Conservation (phyloP, 2,797 vertebrate genomes). For the Oophaga sylvatica region DNA sequence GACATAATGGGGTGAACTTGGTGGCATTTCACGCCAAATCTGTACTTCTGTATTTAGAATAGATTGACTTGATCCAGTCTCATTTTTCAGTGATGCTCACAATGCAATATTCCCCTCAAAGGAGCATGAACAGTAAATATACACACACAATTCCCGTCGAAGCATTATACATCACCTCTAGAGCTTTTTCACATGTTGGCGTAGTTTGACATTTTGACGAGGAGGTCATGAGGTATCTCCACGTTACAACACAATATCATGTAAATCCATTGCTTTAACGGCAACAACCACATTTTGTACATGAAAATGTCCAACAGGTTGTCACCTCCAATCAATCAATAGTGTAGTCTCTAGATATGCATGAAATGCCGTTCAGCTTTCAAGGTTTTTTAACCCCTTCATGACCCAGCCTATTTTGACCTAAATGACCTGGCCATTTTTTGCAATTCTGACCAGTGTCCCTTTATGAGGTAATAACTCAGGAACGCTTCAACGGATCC, state of each 20-base stretch:
- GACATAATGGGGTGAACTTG: too few relatives aligned
- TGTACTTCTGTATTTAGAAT: neutral
- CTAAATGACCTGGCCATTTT: too few relatives aligned
- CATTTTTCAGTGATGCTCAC: neutral
- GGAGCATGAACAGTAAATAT: neutral
- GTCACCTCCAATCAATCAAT: too few relatives aligned
- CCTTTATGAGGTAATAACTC: too few relatives aligned
- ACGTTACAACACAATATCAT: neutral
- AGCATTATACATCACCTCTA: neutral
- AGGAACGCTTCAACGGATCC: too few relatives aligned
- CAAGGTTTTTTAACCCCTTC: too few relatives aligned
- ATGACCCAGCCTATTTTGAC: too few relatives aligned
- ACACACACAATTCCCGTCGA: neutral
- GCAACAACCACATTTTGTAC: too few relatives aligned
- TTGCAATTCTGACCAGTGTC: too few relatives aligned
- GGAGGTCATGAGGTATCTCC: neutral
- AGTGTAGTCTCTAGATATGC: too few relatives aligned
- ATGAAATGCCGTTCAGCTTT: neutral
- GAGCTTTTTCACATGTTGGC: neutral
- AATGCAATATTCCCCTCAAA: neutral
- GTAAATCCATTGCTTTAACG: neutral
- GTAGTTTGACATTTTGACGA: conserved; percentile 1
- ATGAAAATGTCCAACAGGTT: too few relatives aligned
- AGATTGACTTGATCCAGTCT: neutral
- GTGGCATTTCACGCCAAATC: too few relatives aligned